Conservation (phyloP, 2,888 invertebrate genomes). For the Brachyptera putata region DNA sequence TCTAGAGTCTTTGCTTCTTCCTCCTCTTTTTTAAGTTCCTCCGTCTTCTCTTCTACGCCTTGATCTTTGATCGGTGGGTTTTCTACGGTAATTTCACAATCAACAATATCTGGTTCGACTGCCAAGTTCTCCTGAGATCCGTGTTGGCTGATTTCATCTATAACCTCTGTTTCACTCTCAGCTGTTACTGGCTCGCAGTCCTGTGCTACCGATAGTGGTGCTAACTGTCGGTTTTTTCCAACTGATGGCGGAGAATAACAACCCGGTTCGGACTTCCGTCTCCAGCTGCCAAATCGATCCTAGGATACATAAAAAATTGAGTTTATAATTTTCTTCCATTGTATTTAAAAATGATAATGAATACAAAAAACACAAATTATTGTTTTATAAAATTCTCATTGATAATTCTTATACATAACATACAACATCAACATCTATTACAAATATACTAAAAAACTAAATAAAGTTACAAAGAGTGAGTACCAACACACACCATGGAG, state of each 20-base stretch:
- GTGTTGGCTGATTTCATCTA: neutral
- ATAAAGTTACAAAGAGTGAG: too few species aligned
- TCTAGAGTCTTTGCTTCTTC: constrained; percentile 58
- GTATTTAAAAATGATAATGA: too few species aligned
- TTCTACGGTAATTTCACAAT: constrained; percentile 38
- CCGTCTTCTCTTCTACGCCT: too few species aligned
- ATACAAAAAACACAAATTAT: too few species aligned
- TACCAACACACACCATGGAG: too few species aligned
- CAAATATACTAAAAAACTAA: too few species aligned
- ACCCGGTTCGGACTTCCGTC: constrained; percentile 70
- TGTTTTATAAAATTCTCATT: too few species aligned
- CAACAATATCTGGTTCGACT: constrained; percentile 40
- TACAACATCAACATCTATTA: too few species aligned
- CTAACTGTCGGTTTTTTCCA: neutral
- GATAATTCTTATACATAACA: too few species aligned
- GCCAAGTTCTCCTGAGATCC: constrained; percentile 6
- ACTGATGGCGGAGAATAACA: constrained; percentile 37
- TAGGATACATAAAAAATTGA: constrained; percentile 30
- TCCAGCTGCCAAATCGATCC: constrained; percentile 59
- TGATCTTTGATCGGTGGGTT: neutral
- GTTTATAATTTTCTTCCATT: too few species aligned
- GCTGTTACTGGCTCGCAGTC: neutral
- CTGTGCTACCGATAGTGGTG: constrained; percentile 12
- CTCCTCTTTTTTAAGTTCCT: constrained; percentile 46
- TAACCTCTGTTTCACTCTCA: neutral